These are phyloP conservation scores for Microcaecilia unicolor DNA, from an alignment of 2,797 vertebrate species.

Conservation along the genomic window DNA sequence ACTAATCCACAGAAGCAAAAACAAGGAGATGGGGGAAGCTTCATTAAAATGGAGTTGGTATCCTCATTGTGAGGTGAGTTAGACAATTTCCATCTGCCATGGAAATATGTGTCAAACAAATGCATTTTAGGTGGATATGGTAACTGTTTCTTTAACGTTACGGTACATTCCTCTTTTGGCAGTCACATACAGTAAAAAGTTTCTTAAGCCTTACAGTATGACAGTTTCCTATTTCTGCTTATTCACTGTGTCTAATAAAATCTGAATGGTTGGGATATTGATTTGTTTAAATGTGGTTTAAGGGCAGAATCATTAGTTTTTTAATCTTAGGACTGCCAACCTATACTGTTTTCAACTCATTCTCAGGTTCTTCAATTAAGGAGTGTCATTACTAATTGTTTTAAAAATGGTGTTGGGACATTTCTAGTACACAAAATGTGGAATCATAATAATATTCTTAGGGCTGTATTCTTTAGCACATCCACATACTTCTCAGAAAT, in stretches of 20 bases:
- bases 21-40: no score
- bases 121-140: no score
- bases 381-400: slow-evolving; percentile 51
- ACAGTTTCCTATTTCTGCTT: slow-evolving; percentile 17
- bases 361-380: slow-evolving; percentile 36
- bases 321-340: slow-evolving; percentile 48
- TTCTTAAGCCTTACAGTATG: not conserved
- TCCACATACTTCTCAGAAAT: no score
- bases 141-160: no score
- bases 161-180: no score
- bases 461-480: slow-evolving; percentile 4
- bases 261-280: slow-evolving; percentile 40
- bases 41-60: no score
- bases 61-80: no score
- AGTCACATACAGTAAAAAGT: not conserved
- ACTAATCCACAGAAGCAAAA: no score
- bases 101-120: no score
- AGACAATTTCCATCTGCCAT: no score
- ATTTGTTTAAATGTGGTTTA: slow-evolving; percentile 41
- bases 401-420: slow-evolving; percentile 34
- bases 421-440: slow-evolving; percentile 32
- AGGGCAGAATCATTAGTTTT: slow-evolving; percentile 54
- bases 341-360: slow-evolving; percentile 39
- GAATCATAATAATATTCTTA: slow-evolving; percentile 11
- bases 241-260: slow-evolving; percentile 34